A percentile compares a stretch with the other conserved stretches of the same genome.
Conservation (phyloP, 92 coral and sea anemone species). For the Pocillopora grandis region DNA sequence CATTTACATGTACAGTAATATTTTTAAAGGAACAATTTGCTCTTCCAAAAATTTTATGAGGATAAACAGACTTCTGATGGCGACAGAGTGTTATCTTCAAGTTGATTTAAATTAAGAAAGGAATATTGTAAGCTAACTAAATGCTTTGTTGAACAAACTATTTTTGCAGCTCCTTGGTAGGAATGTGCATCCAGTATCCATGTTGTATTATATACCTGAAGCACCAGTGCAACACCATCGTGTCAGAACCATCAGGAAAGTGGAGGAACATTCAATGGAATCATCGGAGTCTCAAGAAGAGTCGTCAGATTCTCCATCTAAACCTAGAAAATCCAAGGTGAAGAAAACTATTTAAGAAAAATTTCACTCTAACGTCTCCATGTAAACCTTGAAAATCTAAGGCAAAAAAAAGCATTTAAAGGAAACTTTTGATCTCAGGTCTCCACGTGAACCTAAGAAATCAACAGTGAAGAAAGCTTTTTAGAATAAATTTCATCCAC, state of each 20-base stretch:
- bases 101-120: no score
- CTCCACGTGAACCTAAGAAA: no score
- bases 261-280: conserved; percentile 27
- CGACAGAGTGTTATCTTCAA: no score
- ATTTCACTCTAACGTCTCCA: neutral
- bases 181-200: conserved; percentile 66
- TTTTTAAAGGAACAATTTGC: no score
- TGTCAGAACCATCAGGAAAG: conserved; percentile 12
- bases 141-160: neutral
- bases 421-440: no score
- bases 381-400: neutral
- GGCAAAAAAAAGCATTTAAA: no score
- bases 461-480: no score
- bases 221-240: conserved; percentile 18
- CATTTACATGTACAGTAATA: no score
- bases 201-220: conserved; percentile 53
- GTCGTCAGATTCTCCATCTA: conserved; percentile 1
- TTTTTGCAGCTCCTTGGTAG: conserved; percentile 59
- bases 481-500: no score
- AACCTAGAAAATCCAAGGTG: conserved; percentile 20
- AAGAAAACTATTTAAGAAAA: neutral
- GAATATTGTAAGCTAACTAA: neutral
- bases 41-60: no score
- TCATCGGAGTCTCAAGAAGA: conserved; percentile 56
- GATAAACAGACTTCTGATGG: no score